Base-by-base conservation (phyloP, 1,140 invertebrate species). In the Papilio aristodemus region DNA sequence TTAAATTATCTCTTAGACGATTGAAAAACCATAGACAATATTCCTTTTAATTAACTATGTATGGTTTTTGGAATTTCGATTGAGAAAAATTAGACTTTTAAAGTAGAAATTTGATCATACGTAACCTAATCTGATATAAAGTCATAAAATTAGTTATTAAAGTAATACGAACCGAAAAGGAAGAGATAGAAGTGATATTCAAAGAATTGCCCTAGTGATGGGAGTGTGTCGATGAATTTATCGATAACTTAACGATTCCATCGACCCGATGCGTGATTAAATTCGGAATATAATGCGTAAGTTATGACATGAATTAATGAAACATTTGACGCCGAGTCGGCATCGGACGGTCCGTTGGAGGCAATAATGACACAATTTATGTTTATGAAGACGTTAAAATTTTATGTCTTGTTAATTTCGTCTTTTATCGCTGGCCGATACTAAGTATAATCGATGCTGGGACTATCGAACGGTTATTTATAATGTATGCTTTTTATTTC, bases 361-460 rank as follows among this genome's bases (percentile, higher is more conserved):
- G 37, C 62, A 41, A 64, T 64, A 64, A 64, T 64, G 62, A 64
- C 62, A 43, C 62, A 27, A 64, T 64, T 64, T 64, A 63, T 41
- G 60, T 41, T 64, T 43, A 64, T 64, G 62, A 64, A 64, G 62
- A 64, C 39, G 39, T 64, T 25, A 64, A 64, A 64, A 64, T 43
- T 64, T 64, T 64, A 64, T 64, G 62, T 64, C 62, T 64, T 64
- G 62, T 64, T 64, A 64, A 64, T 64, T 64, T 63, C 14, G 37
- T 43, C 62, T 64, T 62, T 62, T 62, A 62, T 62, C 6, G 59
- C 59, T 62, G 36, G 36, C 59, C 59, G 59, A 62, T 62, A 36
- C 36, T 38, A 38, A 38, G 59, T 17, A 62, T 60, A 60, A 60
- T 22, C 27, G 58, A 60, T 13, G n/a, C 32, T 38, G 43, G 7